Base-by-base conservation (phyloP, 2,888 invertebrate genomes). In the Orgyia antiqua region DNA sequence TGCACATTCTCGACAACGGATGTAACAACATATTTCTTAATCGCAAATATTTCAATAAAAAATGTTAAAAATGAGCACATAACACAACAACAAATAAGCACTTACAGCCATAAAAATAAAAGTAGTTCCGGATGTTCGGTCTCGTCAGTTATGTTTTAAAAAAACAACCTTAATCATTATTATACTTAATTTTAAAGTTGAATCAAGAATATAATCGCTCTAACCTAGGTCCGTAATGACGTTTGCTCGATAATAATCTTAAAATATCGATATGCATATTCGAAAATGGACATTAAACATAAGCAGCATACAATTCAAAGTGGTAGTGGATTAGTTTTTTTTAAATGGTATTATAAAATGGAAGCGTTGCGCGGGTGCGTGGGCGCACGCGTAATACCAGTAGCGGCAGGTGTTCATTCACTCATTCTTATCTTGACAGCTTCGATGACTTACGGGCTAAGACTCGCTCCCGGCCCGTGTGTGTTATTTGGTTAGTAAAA, bases 341-440 rank as follows among this genome's bases (percentile, higher is more conserved):
- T 58, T 63, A 66, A 59, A 59, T 64, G 53, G 58, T 58, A 60
- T 71, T 64, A 54, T 55, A 59, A 60, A 55, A 51, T 51, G 34
- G 46, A 45, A 51, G 55, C 42, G 47, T 46, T 57, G 55, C 54
- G 55, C 58, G 68, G 64, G 63, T 64, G 80, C 68, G 79, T 75
- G 66, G 77, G 78, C 69, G 77, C 72, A 54, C 71, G 83, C 79
- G 84, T 86, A 86, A 83, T 73, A 74, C 82, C 74, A 68, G 84
- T 79, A 68, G 84, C 76, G 67, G 79, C 83, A 83, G 82, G 82
- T 83, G 83, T 76, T 75, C 82, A 76, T 80, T 83, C 80, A 76
- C 63, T 82, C 80, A 78, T 78, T 83, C 79, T 84, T 83, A 84
- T 84, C 84, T 82, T 77, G 84, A 82, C 84, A 86, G 80, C 69